Base-by-base conservation (phyloP, 2,888 invertebrate species). In the Bursaphelenchus okinawaensis region DNA sequence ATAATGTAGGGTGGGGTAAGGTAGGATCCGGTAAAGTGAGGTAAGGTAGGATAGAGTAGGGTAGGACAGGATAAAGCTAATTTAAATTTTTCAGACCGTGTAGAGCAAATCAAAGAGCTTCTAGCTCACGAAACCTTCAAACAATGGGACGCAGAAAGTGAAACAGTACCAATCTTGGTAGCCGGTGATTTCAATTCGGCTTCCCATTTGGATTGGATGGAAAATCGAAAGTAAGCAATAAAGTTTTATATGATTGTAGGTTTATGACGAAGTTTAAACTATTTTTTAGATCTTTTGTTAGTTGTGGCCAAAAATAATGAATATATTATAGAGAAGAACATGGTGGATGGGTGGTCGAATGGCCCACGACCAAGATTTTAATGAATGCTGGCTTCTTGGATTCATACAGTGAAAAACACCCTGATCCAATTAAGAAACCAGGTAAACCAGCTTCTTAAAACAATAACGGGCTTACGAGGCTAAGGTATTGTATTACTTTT, bases 131-230 rank as follows among this genome's bases (percentile, higher is more conserved):
- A 51, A 51, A 31, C 26, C 22, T 69, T 69, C 52, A 40, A 50
- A 28, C 26, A 31, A 27, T 40, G 31, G 51, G 50, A 75, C 26
- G 58, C 65, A 19, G 64, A 74, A 40, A 52, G 66, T 1, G 68
- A 70, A 8, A 60, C 59, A 19, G 50, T 63, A 16, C 75, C 73
- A n/a, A 27, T 73, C 8, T 68, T 75, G 24, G 69, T 75, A 7
- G 68, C 64, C 7, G 75, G 77, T 0, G 75, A 75, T 54, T 75
- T 75, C 64, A 75, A 75, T 55, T 26, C 68, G 4, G 75, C 76
- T 3, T 76, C 77, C 0, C 70, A 77, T 63, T 67, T 76, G 58
- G 76, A 76, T 52, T 76, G 76, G 76, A 65, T 52, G 22, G 74
- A 76, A 9, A 55, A 65, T 6, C 70, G 63, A 3, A 66, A 63